Evolutionary conservation across 2,888 invertebrate species (phyloP).

Genomic region (Trachelus tabidus): DNA sequence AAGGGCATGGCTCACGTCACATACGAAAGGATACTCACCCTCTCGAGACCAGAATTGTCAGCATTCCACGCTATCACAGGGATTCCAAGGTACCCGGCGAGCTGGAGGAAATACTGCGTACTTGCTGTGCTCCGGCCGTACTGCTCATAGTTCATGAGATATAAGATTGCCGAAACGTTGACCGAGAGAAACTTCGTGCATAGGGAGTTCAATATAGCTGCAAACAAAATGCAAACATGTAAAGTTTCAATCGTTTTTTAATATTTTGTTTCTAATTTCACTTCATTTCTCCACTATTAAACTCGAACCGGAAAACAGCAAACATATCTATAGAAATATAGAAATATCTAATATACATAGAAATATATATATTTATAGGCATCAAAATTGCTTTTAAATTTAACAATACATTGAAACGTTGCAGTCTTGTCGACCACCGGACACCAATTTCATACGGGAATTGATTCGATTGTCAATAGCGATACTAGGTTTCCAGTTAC

Average conservation of each 20-base stretch:
- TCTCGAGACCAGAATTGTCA: constrained; percentile 90
- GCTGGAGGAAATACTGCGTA: constrained; percentile 92
- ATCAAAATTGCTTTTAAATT: too few species aligned
- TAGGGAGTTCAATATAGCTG: constrained; percentile 88
- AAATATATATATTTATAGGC: too few species aligned
- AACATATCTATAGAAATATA: too few species aligned
- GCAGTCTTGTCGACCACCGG: too few species aligned
- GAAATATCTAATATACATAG: too few species aligned
- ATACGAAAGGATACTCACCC: constrained; percentile 50
- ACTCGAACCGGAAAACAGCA: not conserved
- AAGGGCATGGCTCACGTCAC: not conserved
- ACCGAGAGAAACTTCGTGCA: constrained; percentile 90
- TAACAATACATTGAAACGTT: too few species aligned
- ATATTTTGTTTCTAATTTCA: not conserved
- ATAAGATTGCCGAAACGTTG: constrained; percentile 92
- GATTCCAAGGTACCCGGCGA: constrained; percentile 93
- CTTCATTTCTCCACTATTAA: not conserved
- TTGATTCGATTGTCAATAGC: too few species aligned
- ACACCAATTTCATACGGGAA: too few species aligned
- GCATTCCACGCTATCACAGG: constrained; percentile 98
- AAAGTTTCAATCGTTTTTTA: not conserved
- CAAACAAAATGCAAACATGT: constrained; percentile 32
- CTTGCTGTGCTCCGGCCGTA: constrained; percentile 94
- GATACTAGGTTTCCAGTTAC: too few species aligned
- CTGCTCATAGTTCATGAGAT: constrained; percentile 95